Evolutionary conservation across 2,113 vertebrate species (phyloP).

Genomic region (Prietella phreatophila): DNA sequence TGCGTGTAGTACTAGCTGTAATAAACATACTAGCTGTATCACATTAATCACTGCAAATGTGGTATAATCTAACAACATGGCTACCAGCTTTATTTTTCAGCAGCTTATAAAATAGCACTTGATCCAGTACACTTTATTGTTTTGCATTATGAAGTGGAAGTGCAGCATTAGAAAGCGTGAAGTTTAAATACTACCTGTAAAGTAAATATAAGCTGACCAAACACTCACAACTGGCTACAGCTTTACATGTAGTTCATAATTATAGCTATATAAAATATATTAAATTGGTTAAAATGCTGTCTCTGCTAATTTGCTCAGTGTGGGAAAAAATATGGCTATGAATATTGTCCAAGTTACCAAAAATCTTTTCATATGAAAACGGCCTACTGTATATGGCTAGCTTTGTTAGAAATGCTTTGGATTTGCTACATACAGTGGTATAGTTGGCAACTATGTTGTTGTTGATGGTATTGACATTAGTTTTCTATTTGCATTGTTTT

Average conservation of each 20-base stretch:
- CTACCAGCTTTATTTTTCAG: not conserved
- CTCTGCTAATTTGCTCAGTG: no score
- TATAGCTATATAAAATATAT: no score
- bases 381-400: not conserved
- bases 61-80: not conserved
- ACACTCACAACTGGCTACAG: not conserved
- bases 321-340: not conserved
- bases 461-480: not conserved
- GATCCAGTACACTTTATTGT: not conserved
- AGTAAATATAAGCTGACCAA: not conserved
- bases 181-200: not conserved
- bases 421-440: not conserved
- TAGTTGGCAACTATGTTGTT: not conserved
- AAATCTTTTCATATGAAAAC: not conserved
- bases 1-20: not conserved
- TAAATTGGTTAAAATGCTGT: no score
- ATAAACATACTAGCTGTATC: no score
- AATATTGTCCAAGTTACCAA: not conserved
- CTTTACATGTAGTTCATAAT: not conserved
- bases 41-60: not conserved
- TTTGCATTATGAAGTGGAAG: not conserved
- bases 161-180: not conserved
- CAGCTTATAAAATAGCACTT: not conserved
- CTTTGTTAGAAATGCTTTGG: not conserved
- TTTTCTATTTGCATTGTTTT: not conserved